Evolutionary conservation across 2,797 vertebrate species (phyloP), one percentile per base, ranked within the genome.

Genomic region (Periophthalmus magnuspinnatus): DNA sequence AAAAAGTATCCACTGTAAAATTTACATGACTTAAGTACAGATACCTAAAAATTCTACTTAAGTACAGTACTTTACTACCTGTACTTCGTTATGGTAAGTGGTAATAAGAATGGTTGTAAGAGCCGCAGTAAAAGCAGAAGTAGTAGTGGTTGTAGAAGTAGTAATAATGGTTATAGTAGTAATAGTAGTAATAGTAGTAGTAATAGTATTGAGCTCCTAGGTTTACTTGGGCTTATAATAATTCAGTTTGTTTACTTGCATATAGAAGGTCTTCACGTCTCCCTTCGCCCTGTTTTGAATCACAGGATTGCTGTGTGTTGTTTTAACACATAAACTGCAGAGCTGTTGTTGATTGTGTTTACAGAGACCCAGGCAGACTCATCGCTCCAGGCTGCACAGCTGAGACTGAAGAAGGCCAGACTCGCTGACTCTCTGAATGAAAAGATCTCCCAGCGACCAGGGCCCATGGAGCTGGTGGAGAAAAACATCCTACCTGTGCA

Each of bases 401-500:
- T 99, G 94, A 97, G 93, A 86, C 86, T 99, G 87, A 99, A 99
- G 91, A 93, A 95, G 79, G 97, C 96, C 19, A 93, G 97, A 5
- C 81, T 99, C 73, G 94, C 96, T 1, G 95, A 98, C 78, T 95
- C 97, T 70, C 93, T 99, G 74, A 98, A 98, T 32, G 96, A 98
- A 86, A 99, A 97, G 92, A 95, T 99, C 19, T 91, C 96, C 33
- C 96, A 97, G 72, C 92, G 97, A 65, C 97, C 98, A 1, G 97
- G 97, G 2, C 95, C 97, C 3, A 95, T 99, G 96, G 97, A 99
- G 84, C 93, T 99, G 78, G 95, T 99, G 60, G 95, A 96, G 91
- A 99, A 99, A 87, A 99, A 99, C 85, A 99, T 99, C 88, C 93
- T 99, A 67, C 96, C 97, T 36, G 95, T 97, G 22, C 94, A 96